Conservation (phyloP, 2,888 invertebrate species). For the Rhimphoctona megacephalus region DNA sequence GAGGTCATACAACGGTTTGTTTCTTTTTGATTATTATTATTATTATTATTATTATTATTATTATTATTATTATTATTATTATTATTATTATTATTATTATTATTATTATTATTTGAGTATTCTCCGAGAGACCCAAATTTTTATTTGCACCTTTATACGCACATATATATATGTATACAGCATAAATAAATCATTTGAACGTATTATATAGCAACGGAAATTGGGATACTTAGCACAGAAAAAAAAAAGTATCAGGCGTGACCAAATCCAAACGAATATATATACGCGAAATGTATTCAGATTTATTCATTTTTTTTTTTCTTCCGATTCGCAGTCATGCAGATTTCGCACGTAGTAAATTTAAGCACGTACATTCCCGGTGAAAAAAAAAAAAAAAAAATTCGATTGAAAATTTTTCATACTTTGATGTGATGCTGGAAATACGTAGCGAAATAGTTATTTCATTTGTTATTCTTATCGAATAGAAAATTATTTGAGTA, state of each 20-base stretch:
- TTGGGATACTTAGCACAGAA: constrained; percentile 2
- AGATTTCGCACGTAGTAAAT: constrained; percentile 42
- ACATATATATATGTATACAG: background rate
- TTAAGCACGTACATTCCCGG: constrained; percentile 8
- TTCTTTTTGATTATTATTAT: constrained; percentile 9
- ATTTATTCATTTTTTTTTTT: constrained; percentile 25
- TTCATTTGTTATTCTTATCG: background rate
- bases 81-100: constrained; percentile 1
- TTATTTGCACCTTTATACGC: background rate
- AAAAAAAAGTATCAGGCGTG: constrained; percentile 21
- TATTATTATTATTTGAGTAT: background rate
- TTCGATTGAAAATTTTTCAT: background rate
- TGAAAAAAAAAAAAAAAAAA: background rate
- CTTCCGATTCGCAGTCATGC: constrained; percentile 8
- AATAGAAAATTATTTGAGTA: background rate
- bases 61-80: background rate
- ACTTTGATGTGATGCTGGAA: background rate
- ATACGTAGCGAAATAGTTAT: background rate
- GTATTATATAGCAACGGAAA: background rate
- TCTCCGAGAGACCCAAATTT: background rate
- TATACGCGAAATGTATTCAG: background rate
- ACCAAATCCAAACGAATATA: constrained; percentile 18
- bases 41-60: background rate
- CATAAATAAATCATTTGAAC: background rate
- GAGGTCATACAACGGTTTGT: constrained; percentile 54